Conservation (phyloP, 2,888 invertebrate genomes). For the Anodontia alba region DNA sequence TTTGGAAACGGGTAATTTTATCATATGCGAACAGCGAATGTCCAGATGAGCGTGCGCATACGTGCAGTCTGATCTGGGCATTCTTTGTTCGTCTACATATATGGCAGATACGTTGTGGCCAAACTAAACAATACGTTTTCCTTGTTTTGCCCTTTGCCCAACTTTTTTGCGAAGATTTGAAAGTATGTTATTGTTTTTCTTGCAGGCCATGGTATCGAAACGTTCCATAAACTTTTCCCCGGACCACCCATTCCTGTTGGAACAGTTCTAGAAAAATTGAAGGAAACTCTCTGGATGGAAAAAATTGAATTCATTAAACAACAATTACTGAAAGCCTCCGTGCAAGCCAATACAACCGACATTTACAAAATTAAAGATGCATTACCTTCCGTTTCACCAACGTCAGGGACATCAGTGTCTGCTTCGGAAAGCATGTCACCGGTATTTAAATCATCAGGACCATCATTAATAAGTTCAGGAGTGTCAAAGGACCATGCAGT, state of each 20-base stretch:
- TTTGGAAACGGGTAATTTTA: too few species aligned
- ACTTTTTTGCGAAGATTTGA: too few species aligned
- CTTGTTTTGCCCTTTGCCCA: too few species aligned
- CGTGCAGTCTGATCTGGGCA: too few species aligned
- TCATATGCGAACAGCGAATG: too few species aligned
- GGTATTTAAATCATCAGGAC: neutral
- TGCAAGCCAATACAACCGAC: neutral
- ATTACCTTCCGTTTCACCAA: neutral
- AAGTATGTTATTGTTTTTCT: neutral
- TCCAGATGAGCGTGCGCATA: too few species aligned
- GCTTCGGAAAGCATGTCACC: neutral
- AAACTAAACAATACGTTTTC: too few species aligned
- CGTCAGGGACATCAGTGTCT: neutral
- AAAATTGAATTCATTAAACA: neutral
- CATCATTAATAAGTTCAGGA: neutral
- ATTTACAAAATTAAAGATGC: neutral
- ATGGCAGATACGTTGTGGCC: too few species aligned
- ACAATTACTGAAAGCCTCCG: neutral
- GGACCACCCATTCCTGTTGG: neutral
- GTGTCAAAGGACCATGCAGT: too few species aligned
- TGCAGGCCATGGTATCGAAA: neutral
- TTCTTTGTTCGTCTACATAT: too few species aligned
- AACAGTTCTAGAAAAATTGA: neutral
- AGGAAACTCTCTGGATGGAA: neutral
- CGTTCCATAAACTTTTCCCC: neutral